These are phyloP conservation scores for Mylabris phalerata DNA, from an alignment of 1,140 invertebrate genomes.

Conservation along the genomic window DNA sequence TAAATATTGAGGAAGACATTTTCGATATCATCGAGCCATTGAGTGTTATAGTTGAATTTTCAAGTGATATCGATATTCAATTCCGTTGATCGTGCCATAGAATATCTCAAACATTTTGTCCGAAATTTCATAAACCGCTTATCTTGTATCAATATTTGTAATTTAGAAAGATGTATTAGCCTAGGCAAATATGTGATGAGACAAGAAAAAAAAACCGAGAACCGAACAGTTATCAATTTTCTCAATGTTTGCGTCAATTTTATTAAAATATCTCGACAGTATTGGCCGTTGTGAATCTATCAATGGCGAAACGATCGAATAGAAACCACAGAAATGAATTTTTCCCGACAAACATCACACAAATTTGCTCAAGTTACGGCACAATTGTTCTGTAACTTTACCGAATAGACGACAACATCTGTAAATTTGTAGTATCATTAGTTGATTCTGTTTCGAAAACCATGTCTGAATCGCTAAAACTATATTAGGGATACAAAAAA, in stretches of 20 bases:
- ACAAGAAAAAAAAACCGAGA: background rate
- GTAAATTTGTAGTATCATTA: too few species aligned
- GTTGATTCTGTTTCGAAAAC: too few species aligned
- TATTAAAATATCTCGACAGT: background rate
- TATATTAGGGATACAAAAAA: too few species aligned
- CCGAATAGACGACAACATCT: too few species aligned
- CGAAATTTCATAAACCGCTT: conserved; percentile 40
- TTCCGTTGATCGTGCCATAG: conserved; percentile 31
- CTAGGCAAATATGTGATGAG: conserved; percentile 3
- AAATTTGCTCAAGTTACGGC: too few species aligned
- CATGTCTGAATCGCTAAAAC: too few species aligned
- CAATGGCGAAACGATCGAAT: too few species aligned
- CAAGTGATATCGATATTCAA: conserved; percentile 20
- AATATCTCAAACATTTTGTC: conserved; percentile 40
- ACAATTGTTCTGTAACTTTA: too few species aligned
- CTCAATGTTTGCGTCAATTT: conserved; percentile 13
- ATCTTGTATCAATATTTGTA: conserved; percentile 43
- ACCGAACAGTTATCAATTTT: conserved; percentile 9
- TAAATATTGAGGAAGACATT: conserved; percentile 31
- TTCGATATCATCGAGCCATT: conserved; percentile 20
- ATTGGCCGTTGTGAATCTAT: too few species aligned
- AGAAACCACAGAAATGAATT: too few species aligned
- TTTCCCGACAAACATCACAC: too few species aligned
- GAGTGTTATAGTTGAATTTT: background rate
- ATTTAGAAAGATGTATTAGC: conserved; percentile 37